phyloP scores from a whole-genome alignment of 2,888 invertebrate species.

The Melolontha melolontha region DNA sequence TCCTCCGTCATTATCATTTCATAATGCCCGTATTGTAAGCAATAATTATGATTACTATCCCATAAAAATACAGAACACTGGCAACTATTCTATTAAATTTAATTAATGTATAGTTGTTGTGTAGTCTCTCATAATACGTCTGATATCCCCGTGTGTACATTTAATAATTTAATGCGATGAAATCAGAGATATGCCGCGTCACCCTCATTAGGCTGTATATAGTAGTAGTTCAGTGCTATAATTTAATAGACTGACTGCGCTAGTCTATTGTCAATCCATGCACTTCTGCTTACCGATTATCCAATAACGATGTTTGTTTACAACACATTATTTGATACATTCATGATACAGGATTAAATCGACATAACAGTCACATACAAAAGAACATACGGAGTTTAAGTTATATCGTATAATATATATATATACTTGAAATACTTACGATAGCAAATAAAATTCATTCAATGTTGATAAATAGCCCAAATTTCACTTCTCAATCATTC shows the following conservation, averaged over 20 bases:
- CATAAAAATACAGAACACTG: no score
- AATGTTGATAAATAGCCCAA: no score
- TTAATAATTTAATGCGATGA: conserved; percentile 41
- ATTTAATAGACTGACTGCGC: conserved; percentile 37
- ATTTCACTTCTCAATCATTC: no score
- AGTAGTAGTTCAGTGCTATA: conserved; percentile 40
- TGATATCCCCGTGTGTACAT: conserved; percentile 22
- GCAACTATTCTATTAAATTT: no score
- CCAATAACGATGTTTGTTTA: conserved; percentile 25
- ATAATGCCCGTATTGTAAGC: no score
- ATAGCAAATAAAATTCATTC: no score
- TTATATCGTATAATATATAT: no score
- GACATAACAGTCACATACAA: background rate
- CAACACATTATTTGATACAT: conserved; percentile 2
- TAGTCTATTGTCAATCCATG: conserved; percentile 18
- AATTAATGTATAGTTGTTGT: background rate
- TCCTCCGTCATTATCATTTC: no score
- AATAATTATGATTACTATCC: no score
- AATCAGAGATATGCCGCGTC: conserved; percentile 34
- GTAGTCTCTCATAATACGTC: conserved; percentile 19
- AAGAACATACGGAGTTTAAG: no score
- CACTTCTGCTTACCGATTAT: conserved; percentile 13
- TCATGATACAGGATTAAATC: background rate
- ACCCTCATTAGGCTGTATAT: conserved; percentile 34
- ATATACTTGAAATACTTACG: no score